phyloP scores from a whole-genome alignment of 2,113 vertebrate genomes.

The Oncorhynchus tshawytscha region DNA sequence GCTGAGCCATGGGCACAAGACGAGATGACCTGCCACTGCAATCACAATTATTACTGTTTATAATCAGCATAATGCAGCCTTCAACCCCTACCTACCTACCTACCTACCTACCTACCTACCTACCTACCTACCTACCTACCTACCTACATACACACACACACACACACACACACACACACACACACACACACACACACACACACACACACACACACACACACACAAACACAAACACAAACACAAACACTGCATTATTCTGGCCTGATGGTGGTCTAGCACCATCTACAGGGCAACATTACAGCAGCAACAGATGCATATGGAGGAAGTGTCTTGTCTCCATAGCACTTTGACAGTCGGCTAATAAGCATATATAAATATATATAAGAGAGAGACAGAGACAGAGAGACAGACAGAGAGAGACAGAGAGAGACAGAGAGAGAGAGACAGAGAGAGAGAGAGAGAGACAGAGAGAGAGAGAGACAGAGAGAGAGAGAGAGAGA shows the following conservation, averaged over 20 bases:
- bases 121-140: too few species aligned
- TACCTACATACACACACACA: too few species aligned
- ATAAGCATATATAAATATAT: neutral
- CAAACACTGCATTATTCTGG: too few species aligned
- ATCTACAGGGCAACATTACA: constrained; percentile 37
- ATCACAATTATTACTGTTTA: constrained; percentile 49
- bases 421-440: neutral
- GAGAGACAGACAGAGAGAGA: too few species aligned
- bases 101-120: too few species aligned
- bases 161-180: too few species aligned
- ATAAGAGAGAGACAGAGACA: too few species aligned
- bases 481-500: neutral
- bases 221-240: too few species aligned
- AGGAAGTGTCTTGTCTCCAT: neutral
- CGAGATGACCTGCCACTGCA: constrained; percentile 21
- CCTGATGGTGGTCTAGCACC: constrained; percentile 23
- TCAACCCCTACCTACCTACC: too few species aligned
- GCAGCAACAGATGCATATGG: constrained; percentile 33
- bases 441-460: too few species aligned
- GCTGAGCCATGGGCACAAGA: neutral
- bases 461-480: neutral
- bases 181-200: too few species aligned
- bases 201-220: too few species aligned
- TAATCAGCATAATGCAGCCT: constrained; percentile 51
- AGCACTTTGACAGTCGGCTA: neutral